Evolutionary conservation across 2,113 vertebrate species (phyloP), one percentile per base, ranked within the genome.

Genomic region (Lepisosteus oculatus): DNA sequence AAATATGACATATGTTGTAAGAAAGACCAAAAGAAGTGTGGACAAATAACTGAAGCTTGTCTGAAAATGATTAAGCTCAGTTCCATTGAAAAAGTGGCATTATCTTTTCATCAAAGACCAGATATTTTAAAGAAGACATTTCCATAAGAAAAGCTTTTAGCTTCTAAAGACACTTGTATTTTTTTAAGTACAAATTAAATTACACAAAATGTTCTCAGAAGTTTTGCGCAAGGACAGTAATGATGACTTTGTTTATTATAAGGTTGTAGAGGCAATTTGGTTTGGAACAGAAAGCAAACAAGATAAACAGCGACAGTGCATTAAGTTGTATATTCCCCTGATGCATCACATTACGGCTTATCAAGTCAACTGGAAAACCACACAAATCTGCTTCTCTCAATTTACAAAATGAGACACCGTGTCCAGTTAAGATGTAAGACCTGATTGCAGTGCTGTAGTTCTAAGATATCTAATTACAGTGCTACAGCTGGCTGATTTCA

Each of bases 321-420:
- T 59, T 15, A 59, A 59, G n/a, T 13, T 59, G 57, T 59, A 8
- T 59, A n/a, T n/a, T 6, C 57, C 6, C 57, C 57, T n/a, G 57
- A 59, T 59, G 14, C 57, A 59, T 59, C 11, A n/a, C 13, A 59
- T 59, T 59, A 59, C 9, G 57, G 13, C 57, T 59, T 59, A 59
- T 59, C 57, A 59, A 59, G 57, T 59, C 13, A 15, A 59, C 57
- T 59, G 57, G 57, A 59, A 59, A 59, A 59, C 57, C 57, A 59
- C 57, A 59, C 57, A 59, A 15, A 59, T 59, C 57, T 59, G 57
- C n/a, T 59, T 59, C 57, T 59, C 11, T 59, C 57, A 59, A 59
- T 59, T 59, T 59, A n/a, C n/a, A 59, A 59, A 59, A 59, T 59
- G 57, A 59, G 57, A 59, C 57, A 59, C 13, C 57, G 14, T 59